Percentiles rank a stretch among this genome's conserved stretches.
Evolutionary conservation across 2,797 vertebrate species (phyloP).

Genomic region (Coluber constrictor): DNA sequence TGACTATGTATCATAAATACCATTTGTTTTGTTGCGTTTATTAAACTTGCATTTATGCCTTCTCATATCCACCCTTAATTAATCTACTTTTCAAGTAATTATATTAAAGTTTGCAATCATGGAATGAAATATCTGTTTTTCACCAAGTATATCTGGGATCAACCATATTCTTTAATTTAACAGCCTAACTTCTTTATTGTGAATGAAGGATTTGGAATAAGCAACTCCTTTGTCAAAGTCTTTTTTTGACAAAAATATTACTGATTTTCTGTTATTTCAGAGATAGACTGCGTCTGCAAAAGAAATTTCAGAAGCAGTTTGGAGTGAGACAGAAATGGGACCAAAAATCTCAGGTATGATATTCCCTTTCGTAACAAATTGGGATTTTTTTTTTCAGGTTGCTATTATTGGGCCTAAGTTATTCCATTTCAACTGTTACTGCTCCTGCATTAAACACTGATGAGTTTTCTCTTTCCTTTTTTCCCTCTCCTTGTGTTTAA

Average conservation of each 20-base stretch:
- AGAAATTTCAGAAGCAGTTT: conserved; percentile 99
- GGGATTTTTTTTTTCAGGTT: fast-evolving
- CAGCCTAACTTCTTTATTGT: not conserved
- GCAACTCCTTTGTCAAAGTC: not conserved
- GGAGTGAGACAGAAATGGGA: conserved; percentile 98
- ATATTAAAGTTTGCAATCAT: not conserved
- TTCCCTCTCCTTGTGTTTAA: not conserved
- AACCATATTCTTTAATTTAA: not conserved
- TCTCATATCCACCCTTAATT: not conserved
- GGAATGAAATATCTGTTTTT: not conserved
- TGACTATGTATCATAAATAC: not conserved
- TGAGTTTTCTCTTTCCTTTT: not conserved
- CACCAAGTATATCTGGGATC: fast-evolving
- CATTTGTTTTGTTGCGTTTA: not conserved
- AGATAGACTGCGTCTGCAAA: conserved; percentile 94
- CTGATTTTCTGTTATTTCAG: conserved; percentile 64
- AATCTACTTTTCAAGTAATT: not conserved
- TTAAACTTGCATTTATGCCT: not conserved
- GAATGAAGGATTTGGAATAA: not conserved
- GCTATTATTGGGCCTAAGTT: not conserved
- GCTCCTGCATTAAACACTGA: not conserved
- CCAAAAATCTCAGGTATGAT: conserved; percentile 92
- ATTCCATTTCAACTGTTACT: not conserved
- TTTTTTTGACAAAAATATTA: not conserved
- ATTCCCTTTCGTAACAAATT: not conserved